Conservation (phyloP, 2,113 vertebrate species). For the Carlito syrichta region DNA sequence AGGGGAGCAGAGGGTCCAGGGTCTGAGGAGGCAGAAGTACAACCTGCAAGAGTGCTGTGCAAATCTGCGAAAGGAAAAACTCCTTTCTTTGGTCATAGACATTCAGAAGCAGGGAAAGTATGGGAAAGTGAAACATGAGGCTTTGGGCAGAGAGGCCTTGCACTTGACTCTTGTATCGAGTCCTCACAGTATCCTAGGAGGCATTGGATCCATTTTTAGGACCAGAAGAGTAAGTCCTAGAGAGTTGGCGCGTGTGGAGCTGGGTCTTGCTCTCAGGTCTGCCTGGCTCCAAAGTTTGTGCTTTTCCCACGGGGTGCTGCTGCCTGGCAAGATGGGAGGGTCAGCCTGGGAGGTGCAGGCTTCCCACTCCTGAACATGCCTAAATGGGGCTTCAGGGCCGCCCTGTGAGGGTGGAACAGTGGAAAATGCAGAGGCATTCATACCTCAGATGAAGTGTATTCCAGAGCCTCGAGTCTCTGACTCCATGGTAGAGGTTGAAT, state of each 20-base stretch:
- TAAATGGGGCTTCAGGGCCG: neutral
- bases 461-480: neutral
- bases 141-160: rapidly evolving
- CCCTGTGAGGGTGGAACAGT: neutral
- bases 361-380: neutral
- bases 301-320: neutral
- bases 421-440: neutral
- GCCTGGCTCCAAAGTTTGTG: neutral
- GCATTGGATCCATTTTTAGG: neutral
- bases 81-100: neutral
- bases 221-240: neutral
- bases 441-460: neutral
- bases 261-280: neutral
- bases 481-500: neutral
- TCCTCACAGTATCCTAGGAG: neutral
- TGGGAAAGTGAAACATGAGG: neutral
- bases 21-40: neutral
- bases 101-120: neutral
- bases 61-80: neutral
- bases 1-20: neutral
- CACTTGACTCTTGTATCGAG: neutral
- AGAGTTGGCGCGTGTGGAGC: neutral
- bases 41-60: neutral
- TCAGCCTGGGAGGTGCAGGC: neutral
- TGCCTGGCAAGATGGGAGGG: neutral